Percentiles rank a stretch among this genome's conserved stretches.
Conservation (phyloP, 2,113 vertebrate genomes). For the Geothlypis trichas region DNA sequence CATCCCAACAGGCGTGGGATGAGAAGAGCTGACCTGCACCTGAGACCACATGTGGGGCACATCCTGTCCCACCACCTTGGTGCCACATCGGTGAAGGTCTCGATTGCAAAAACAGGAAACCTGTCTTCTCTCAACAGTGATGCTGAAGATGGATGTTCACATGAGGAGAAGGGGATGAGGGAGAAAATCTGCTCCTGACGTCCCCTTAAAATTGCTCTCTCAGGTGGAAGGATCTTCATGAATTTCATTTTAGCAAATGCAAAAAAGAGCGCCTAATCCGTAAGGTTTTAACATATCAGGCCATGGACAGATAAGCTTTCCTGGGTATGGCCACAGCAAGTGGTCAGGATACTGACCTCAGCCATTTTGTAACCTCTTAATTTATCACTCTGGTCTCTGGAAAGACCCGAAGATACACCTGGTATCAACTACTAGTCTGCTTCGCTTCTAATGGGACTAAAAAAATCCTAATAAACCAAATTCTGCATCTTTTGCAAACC, state of each 20-base stretch:
- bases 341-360: background rate
- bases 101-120: background rate
- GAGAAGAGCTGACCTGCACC: slow-evolving; percentile 9
- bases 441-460: background rate
- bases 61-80: background rate
- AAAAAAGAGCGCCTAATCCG: rapidly evolving
- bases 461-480: background rate
- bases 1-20: background rate
- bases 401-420: background rate
- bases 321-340: background rate
- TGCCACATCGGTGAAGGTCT: rapidly evolving
- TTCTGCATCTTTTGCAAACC: background rate
- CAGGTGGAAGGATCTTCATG: background rate
- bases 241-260: background rate
- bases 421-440: background rate
- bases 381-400: background rate
- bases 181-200: background rate
- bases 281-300: background rate
- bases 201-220: background rate
- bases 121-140: background rate
- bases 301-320: background rate
- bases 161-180: background rate
- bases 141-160: background rate
- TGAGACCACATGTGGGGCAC: background rate
- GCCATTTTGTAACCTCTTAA: background rate